phyloP scores from a whole-genome alignment of 2,888 invertebrate species.

The Agriopis marginaria region DNA sequence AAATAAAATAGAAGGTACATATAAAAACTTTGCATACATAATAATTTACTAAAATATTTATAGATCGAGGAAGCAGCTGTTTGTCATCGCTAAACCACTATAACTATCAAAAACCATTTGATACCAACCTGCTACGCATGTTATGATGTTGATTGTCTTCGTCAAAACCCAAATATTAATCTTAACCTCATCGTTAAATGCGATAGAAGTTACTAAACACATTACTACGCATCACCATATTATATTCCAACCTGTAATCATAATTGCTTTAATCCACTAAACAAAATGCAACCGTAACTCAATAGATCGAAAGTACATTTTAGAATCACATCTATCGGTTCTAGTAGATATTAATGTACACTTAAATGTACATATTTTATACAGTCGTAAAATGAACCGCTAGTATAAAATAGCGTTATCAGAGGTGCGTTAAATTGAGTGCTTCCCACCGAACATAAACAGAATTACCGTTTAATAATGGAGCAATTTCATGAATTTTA shows the following conservation, averaged over 20 bases:
- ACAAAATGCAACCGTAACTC: slow-evolving; percentile 7
- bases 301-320: not conserved
- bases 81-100: no score
- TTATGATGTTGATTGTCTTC: no score
- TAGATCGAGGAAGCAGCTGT: no score
- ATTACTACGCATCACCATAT: slow-evolving; percentile 10
- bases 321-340: not conserved
- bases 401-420: slow-evolving; percentile 70
- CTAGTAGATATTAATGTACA: slow-evolving; percentile 27
- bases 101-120: no score
- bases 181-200: not conserved
- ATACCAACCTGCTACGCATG: not conserved
- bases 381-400: slow-evolving; percentile 66
- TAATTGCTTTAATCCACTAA: slow-evolving; percentile 2
- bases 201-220: slow-evolving; percentile 9
- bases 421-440: slow-evolving; percentile 68
- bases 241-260: slow-evolving; percentile 14
- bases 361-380: slow-evolving; percentile 56
- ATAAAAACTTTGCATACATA: no score
- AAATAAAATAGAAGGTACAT: no score
- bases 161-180: not conserved
- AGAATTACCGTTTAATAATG: slow-evolving; percentile 59
- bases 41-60: no score
- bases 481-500: slow-evolving; percentile 55
- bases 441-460: slow-evolving; percentile 59